Evolutionary conservation across 2,888 invertebrate species (phyloP).

Genomic region (Hemicrepidius hirtus): DNA sequence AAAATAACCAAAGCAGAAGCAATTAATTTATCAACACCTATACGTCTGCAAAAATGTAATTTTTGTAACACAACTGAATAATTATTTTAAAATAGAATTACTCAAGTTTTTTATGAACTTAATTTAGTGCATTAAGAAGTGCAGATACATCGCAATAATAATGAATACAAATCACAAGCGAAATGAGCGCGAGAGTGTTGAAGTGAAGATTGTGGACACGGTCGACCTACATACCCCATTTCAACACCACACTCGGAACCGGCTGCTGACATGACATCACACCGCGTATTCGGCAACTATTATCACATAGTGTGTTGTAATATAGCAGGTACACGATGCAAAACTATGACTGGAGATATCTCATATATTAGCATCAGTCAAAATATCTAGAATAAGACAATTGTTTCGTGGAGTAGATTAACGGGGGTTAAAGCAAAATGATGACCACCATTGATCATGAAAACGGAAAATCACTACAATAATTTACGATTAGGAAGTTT

Average conservation of each 20-base stretch:
- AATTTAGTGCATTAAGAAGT: background rate
- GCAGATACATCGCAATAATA: conserved; percentile 2
- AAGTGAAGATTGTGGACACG: conserved; percentile 46
- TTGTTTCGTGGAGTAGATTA: no score
- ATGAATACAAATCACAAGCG: conserved; percentile 1
- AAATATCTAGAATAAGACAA: background rate
- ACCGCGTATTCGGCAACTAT: conserved; percentile 50
- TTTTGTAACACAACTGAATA: no score
- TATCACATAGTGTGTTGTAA: conserved; percentile 49
- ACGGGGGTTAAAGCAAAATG: no score
- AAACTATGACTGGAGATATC: conserved; percentile 19
- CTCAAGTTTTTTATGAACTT: background rate
- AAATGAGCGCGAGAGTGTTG: conserved; percentile 37
- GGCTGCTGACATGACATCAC: conserved; percentile 57
- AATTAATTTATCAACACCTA: no score
- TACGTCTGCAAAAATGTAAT: no score
- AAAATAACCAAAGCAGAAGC: no score
- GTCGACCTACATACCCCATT: conserved; percentile 62
- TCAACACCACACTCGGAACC: conserved; percentile 59
- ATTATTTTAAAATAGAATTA: no score
- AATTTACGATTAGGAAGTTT: no score
- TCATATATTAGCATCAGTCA: background rate
- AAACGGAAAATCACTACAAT: no score
- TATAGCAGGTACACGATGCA: conserved; percentile 42
- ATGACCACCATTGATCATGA: no score